These are phyloP conservation scores for Furcifer pardalis DNA, from an alignment of 2,797 vertebrate species.

Conservation along the genomic window DNA sequence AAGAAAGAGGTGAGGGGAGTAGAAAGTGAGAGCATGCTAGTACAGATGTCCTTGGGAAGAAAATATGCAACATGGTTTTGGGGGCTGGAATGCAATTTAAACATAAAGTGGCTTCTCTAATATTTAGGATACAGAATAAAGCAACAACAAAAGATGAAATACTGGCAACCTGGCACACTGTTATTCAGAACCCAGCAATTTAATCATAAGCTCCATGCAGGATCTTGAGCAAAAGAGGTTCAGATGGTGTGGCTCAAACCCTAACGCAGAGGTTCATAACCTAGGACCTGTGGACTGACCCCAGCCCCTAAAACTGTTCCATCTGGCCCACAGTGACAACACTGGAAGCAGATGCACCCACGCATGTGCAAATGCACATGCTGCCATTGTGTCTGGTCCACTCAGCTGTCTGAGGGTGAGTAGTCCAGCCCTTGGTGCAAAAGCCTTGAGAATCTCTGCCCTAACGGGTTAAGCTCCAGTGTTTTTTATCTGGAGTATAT, in stretches of 20 bases:
- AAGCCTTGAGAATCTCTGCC: too few species aligned
- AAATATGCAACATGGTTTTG: constrained; percentile 67
- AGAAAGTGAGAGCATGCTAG: constrained; percentile 70
- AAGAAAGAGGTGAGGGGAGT: constrained; percentile 69
- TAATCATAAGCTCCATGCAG: constrained; percentile 48
- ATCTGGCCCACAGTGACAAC: too few species aligned
- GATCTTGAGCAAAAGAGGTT: constrained; percentile 42
- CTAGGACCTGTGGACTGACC: too few species aligned
- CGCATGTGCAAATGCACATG: too few species aligned
- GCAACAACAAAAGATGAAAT: constrained; percentile 29
- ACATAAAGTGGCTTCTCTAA: constrained; percentile 24
- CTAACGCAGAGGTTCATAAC: too few species aligned
- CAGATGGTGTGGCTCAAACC: constrained; percentile 36
- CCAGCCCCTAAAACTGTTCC: too few species aligned
- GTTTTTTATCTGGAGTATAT: constrained; percentile 55
- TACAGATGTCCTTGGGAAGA: constrained; percentile 73
- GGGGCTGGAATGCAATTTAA: constrained; percentile 43
- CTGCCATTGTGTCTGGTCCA: too few species aligned
- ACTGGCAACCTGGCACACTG: constrained; percentile 20
- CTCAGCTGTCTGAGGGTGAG: too few species aligned
- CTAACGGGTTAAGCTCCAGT: neutral
- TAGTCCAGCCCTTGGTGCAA: too few species aligned
- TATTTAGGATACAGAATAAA: constrained; percentile 17
- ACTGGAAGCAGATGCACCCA: too few species aligned
- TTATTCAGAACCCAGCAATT: neutral